phyloP scores from a whole-genome alignment of 2,113 vertebrate species.

The Desmodus rotundus region DNA sequence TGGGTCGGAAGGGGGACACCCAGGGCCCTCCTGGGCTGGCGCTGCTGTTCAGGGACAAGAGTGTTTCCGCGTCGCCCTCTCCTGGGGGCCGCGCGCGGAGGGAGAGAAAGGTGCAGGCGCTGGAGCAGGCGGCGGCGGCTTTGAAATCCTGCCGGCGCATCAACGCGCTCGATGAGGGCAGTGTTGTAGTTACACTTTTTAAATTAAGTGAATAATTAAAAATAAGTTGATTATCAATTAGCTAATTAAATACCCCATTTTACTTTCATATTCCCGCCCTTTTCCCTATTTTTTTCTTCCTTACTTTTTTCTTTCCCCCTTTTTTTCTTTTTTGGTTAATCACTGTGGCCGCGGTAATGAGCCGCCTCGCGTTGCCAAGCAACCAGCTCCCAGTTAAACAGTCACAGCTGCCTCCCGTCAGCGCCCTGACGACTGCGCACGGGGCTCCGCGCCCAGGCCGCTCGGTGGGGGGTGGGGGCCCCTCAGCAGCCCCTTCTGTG shows the following conservation, averaged over 20 bases:
- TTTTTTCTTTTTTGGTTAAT: conserved; percentile 82
- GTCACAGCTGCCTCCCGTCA: conserved; percentile 81
- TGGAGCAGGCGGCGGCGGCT: conserved; percentile 24
- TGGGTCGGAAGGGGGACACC: neutral
- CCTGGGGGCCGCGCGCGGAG: too few species aligned
- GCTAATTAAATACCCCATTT: conserved; percentile 85
- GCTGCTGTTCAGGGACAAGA: neutral
- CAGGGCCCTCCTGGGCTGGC: too few species aligned
- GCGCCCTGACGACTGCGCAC: conserved; percentile 50
- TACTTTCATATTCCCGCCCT: conserved; percentile 78
- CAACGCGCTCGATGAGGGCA: conserved; percentile 78
- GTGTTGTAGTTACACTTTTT: conserved; percentile 83
- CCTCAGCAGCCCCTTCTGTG: neutral
- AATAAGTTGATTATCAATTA: conserved; percentile 88
- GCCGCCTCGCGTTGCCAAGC: conserved; percentile 85
- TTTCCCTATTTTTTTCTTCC: conserved; percentile 47
- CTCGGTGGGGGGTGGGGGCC: neutral
- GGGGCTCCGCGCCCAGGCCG: neutral
- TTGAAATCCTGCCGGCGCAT: conserved; percentile 76
- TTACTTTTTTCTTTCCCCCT: conserved; percentile 28
- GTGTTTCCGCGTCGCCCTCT: neutral
- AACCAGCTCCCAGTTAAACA: conserved; percentile 83
- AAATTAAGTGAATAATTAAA: conserved; percentile 88
- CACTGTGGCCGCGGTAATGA: conserved; percentile 86
- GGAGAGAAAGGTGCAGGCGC: too few species aligned